phyloP scores from a whole-genome alignment of 2,797 vertebrate genomes.

The Ciconia nigra region DNA sequence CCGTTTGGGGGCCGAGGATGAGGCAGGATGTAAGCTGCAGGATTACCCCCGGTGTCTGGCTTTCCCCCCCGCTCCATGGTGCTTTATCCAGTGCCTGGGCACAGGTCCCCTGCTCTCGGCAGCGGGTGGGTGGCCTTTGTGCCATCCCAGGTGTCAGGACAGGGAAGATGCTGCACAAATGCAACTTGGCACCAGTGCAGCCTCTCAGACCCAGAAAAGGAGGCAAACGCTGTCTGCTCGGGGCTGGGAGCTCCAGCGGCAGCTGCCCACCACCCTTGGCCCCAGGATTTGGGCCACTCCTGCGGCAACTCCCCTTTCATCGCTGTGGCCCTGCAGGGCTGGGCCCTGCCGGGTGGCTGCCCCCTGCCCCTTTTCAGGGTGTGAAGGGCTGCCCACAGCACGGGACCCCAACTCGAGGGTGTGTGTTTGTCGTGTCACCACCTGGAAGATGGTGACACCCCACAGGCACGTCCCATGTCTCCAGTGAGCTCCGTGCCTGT shows the following conservation, averaged over 20 bases:
- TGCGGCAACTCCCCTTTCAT: not conserved
- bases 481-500: not conserved
- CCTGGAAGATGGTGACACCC: not conserved
- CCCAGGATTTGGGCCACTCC: not conserved
- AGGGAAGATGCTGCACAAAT: not conserved
- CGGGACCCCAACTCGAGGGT: accelerated
- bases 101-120: not conserved
- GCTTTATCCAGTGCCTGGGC: accelerated
- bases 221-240: not conserved
- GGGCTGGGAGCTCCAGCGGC: not conserved
- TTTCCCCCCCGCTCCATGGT: not conserved
- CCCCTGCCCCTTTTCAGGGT: not conserved
- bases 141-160: not conserved
- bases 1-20: accelerated
- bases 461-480: accelerated
- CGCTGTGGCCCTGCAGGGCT: too few relatives aligned
- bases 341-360: not conserved
- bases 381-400: not conserved
- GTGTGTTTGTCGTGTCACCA: too few relatives aligned
- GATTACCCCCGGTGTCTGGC: not conserved
- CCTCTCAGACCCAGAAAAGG: not conserved
- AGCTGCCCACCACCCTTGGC: not conserved
- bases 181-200: not conserved
- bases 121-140: not conserved
- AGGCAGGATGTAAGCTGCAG: not conserved